These are phyloP conservation scores for Siphamia tubifer DNA, from an alignment of 2,113 vertebrate species.

Conservation along the genomic window DNA sequence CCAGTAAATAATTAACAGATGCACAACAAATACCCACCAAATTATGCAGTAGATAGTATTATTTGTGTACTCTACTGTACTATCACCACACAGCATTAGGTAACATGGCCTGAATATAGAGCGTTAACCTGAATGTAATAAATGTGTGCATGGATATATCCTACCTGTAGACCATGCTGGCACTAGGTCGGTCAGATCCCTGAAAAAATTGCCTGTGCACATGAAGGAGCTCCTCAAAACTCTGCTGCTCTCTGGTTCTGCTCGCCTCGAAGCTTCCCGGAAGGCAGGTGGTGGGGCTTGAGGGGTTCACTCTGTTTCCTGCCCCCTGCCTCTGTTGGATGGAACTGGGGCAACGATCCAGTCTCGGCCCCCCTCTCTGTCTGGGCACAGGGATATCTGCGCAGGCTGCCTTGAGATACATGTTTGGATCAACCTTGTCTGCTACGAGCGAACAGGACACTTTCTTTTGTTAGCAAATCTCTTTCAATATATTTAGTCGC, in stretches of 20 bases:
- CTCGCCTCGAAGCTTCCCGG: constrained; percentile 18
- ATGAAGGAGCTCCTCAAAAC: constrained; percentile 30
- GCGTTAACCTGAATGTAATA: not conserved
- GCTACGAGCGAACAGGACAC: not conserved
- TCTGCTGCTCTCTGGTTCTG: constrained; percentile 32
- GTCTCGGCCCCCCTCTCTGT: constrained; percentile 57
- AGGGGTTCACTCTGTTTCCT: constrained; percentile 26
- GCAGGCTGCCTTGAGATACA: constrained; percentile 73
- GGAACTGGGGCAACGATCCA: constrained; percentile 45
- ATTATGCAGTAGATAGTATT: not conserved
- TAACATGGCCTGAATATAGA: not conserved
- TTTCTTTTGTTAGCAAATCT: constrained; percentile 49
- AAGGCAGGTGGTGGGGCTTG: constrained; percentile 40
- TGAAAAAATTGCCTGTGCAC: constrained; percentile 37
- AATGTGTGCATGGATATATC: not conserved
- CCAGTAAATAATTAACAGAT: not conserved
- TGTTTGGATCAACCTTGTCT: constrained; percentile 29
- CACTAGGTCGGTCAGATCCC: not conserved
- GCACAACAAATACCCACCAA: not conserved
- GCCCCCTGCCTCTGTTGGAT: constrained; percentile 52
- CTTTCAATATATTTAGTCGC: constrained; percentile 52
- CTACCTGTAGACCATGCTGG: constrained; percentile 73
- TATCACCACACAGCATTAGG: not conserved
- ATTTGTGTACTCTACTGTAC: too few relatives aligned
- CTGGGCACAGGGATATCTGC: constrained; percentile 53